These are phyloP conservation scores for Leptinotarsa haldemani DNA, from an alignment of 2,888 invertebrate genomes.

Conservation along the genomic window DNA sequence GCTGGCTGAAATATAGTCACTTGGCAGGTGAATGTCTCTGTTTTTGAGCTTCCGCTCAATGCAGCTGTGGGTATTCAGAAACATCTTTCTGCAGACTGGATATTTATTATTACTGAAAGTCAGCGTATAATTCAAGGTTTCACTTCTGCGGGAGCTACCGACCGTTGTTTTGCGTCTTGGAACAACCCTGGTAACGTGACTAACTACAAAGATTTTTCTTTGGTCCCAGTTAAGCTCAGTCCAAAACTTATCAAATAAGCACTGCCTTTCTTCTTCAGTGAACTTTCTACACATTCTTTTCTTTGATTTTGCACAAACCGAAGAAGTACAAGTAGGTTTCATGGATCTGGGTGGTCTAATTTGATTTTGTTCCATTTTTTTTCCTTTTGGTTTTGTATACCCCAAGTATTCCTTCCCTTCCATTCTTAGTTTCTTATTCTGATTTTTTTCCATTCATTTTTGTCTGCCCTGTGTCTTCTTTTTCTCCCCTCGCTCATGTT, in stretches of 20 bases:
- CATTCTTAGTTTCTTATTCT: background rate
- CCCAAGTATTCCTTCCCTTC: constrained; percentile 16
- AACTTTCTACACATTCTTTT: constrained; percentile 11
- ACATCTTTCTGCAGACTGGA: constrained; percentile 21
- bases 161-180: constrained; percentile 9
- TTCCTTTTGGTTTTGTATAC: constrained; percentile 11
- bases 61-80: constrained; percentile 11
- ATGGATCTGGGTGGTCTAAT: constrained; percentile 1
- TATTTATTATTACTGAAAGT: constrained; percentile 13
- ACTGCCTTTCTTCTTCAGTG: constrained; percentile 2
- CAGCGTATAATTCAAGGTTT: background rate
- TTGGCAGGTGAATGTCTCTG: constrained; percentile 16
- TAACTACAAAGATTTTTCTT: constrained; percentile 10
- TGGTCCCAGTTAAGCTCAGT: constrained; percentile 12
- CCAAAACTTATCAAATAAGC: constrained; percentile 11
- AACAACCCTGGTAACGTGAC: constrained; percentile 11
- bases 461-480: background rate
- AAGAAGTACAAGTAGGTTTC: constrained; percentile 18
- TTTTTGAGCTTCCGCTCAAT: background rate
- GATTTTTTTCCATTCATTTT: constrained; percentile 1
- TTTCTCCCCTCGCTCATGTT: background rate
- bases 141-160: constrained; percentile 11
- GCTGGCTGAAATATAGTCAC: constrained; percentile 18
- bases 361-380: constrained; percentile 20
- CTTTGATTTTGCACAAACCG: constrained; percentile 15